These are phyloP conservation scores for Tyto alba DNA, from an alignment of 2,113 vertebrate genomes.

Conservation along the genomic window DNA sequence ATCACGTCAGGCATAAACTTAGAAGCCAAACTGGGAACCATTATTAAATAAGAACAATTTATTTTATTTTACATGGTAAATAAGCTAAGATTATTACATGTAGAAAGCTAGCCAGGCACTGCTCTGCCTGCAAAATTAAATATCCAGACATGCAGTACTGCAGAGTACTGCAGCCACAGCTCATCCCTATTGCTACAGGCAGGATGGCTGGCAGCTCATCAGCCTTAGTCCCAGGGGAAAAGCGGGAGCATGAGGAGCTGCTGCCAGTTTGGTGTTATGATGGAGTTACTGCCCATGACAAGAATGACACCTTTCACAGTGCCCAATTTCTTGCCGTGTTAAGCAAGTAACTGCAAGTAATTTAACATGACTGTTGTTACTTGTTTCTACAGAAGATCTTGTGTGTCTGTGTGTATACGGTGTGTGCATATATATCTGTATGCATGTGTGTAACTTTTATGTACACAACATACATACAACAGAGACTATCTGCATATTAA, in stretches of 20 bases:
- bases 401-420: accelerated
- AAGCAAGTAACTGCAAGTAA: neutral
- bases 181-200: accelerated
- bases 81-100: neutral
- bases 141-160: neutral
- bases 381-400: neutral
- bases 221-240: neutral
- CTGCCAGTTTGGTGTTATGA: neutral
- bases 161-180: neutral
- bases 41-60: neutral
- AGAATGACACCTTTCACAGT: neutral
- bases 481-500: neutral
- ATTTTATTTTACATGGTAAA: neutral
- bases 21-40: neutral
- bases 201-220: neutral
- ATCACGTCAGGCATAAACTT: neutral
- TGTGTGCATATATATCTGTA: too few species aligned
- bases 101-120: neutral
- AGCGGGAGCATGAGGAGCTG: neutral
- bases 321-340: neutral
- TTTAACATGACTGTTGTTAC: neutral
- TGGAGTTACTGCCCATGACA: neutral
- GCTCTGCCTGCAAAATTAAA: neutral
- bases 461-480: neutral
- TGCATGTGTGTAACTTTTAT: neutral